Conservation (phyloP, 2,113 vertebrate genomes). For the Bujurquina vittata region DNA sequence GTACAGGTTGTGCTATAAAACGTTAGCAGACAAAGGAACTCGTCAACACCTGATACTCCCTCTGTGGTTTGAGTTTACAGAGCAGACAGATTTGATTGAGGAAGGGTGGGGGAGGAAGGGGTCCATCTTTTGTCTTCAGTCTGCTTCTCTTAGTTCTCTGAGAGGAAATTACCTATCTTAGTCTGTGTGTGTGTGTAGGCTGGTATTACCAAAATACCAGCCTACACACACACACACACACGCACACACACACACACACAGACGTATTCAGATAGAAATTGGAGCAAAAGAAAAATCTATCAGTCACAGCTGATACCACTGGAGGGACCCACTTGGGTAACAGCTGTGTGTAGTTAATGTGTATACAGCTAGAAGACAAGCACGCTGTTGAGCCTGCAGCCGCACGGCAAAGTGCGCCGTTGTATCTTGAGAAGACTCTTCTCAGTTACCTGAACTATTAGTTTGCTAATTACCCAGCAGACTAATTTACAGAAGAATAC, state of each 20-base stretch:
- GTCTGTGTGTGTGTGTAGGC: too few species aligned
- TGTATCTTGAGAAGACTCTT: slow-evolving; percentile 1
- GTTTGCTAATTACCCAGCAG: slow-evolving; percentile 13
- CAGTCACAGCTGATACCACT: neutral
- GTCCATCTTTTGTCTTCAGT: slow-evolving; percentile 20
- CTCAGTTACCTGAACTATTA: slow-evolving; percentile 17
- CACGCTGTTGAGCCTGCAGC: neutral
- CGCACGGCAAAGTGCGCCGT: neutral
- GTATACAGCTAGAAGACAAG: neutral
- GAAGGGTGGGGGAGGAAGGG: neutral
- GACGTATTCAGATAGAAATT: neutral
- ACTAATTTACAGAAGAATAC: slow-evolving; percentile 7
- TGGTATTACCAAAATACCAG: too few species aligned
- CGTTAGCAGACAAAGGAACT: slow-evolving; percentile 57
- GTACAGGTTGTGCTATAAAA: slow-evolving; percentile 47
- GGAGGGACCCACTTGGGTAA: neutral
- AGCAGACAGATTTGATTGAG: slow-evolving; percentile 40
- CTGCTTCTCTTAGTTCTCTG: slow-evolving; percentile 10
- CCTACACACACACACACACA: too few species aligned
- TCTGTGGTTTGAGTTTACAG: slow-evolving; percentile 57
- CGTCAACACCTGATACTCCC: slow-evolving; percentile 64
- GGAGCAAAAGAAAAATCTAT: neutral
- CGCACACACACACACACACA: neutral
- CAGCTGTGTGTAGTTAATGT: neutral
- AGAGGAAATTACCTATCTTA: neutral